Conservation (phyloP, 2,113 vertebrate genomes). For the Lampris megalopsis region DNA sequence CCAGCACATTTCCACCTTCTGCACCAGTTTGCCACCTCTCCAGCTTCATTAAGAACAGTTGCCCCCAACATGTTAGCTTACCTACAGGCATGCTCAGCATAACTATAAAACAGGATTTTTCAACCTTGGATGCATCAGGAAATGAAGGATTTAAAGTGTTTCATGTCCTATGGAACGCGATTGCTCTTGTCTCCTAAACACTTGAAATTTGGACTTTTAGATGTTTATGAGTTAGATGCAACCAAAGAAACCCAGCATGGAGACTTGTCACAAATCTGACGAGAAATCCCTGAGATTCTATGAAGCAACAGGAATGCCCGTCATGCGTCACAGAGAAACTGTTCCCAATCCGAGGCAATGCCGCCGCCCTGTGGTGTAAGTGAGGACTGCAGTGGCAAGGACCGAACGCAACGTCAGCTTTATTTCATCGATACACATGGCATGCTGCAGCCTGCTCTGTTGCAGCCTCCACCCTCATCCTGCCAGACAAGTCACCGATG, state of each 20-base stretch:
- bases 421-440: too few species aligned
- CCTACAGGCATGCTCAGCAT: neutral
- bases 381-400: too few species aligned
- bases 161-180: neutral
- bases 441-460: too few species aligned
- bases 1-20: neutral
- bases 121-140: slow-evolving; percentile 19
- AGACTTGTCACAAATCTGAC: neutral
- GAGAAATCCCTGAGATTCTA: slow-evolving; percentile 16
- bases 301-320: slow-evolving; percentile 11
- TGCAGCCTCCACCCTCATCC: too few species aligned
- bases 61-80: too few species aligned
- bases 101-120: slow-evolving; percentile 23
- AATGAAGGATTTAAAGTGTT: slow-evolving; percentile 16
- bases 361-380: slow-evolving; percentile 35
- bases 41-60: too few species aligned
- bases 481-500: too few species aligned
- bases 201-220: neutral
- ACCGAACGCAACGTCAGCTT: too few species aligned
- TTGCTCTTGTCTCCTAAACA: neutral
- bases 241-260: neutral
- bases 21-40: too few species aligned
- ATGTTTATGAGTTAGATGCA: neutral
- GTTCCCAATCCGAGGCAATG: slow-evolving; percentile 17
- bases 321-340: neutral